Evolutionary conservation across 2,888 invertebrate genomes (phyloP), one percentile per base, ranked within the genome.

Genomic region (Julus scandinavius): DNA sequence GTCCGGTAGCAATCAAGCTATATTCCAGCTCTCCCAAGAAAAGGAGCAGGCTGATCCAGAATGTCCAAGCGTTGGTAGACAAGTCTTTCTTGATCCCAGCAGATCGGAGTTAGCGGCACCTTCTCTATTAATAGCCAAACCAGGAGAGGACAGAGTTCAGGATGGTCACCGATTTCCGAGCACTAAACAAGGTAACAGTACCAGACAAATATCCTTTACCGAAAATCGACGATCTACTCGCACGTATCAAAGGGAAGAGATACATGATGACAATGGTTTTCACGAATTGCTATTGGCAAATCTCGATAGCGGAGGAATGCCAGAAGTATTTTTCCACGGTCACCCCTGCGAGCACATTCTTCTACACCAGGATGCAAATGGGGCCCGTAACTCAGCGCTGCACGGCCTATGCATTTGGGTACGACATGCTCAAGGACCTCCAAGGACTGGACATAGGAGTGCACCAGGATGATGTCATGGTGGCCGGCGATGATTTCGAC

Each of bases 401-500:
- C 38, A 80, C 13, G 38, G 80, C 13, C 80, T 38, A 29, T 13
- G 38, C 0, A 38, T 80, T n/a, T n/a, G 63, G 0, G 13, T 80
- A 80, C 5, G 13, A 80, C 3, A 80, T 80, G 11, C 0, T 80
- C 13, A 2, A 29, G 1, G 3, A 38, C 2, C 13, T 80, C 9
- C 1, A 9, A 0, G 13, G 7, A 0, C 13, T 80, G 0, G 2
- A 2, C 11, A 38, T 2, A 0, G 1, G 2, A 7, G 38, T 9
- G 0, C 38, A 80, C 13, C 80, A 80, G 13, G 80, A 80, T 13
- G 80, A 80, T 13, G 0, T 54, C 2, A 1, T 72, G 5, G 9
- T 72, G 0, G 9, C 11, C n/a, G 20, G 29, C 4, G 29, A 3
- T 6, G 15, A 9, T 0, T 11, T 80, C 38, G 13, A 0, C 2